Evolutionary conservation across 2,113 vertebrate species (phyloP).

Genomic region (Rhinichthys klamathensis): DNA sequence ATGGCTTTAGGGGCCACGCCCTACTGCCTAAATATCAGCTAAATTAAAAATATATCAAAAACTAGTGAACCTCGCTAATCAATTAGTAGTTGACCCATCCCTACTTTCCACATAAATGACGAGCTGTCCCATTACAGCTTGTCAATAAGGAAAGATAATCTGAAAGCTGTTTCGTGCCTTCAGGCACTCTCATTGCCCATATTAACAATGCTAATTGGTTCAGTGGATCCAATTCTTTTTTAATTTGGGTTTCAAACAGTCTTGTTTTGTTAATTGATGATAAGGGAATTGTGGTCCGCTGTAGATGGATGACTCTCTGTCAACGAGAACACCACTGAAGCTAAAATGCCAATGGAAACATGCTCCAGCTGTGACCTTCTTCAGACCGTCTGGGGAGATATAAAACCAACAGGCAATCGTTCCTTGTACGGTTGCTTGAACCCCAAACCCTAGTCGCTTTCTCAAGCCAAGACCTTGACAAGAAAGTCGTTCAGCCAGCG

Average conservation of each 20-base stretch:
- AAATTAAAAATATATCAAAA: neutral
- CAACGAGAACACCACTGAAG: constrained; percentile 23
- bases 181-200: neutral
- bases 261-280: constrained; percentile 39
- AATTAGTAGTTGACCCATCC: constrained; percentile 3
- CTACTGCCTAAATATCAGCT: neutral
- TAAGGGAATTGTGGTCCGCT: constrained; percentile 32
- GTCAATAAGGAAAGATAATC: constrained; percentile 40
- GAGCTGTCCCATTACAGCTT: constrained; percentile 15
- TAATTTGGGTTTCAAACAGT: constrained; percentile 30
- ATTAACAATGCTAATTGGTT: constrained; percentile 46
- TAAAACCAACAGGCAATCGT: constrained; percentile 22
- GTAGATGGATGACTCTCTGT: constrained; percentile 29
- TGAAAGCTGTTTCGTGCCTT: neutral
- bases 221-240: constrained; percentile 40
- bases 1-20: neutral
- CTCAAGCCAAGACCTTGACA: constrained; percentile 12
- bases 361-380: constrained; percentile 31
- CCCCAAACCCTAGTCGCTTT: constrained; percentile 19
- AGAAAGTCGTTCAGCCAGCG: neutral
- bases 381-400: constrained; percentile 38
- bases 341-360: constrained; percentile 11
- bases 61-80: neutral
- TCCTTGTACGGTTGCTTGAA: constrained; percentile 16
- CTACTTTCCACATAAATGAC: constrained; percentile 10